Evolutionary conservation across 2,888 invertebrate species (phyloP), one percentile per base, ranked within the genome.

Genomic region (Drosophila limbata): DNA sequence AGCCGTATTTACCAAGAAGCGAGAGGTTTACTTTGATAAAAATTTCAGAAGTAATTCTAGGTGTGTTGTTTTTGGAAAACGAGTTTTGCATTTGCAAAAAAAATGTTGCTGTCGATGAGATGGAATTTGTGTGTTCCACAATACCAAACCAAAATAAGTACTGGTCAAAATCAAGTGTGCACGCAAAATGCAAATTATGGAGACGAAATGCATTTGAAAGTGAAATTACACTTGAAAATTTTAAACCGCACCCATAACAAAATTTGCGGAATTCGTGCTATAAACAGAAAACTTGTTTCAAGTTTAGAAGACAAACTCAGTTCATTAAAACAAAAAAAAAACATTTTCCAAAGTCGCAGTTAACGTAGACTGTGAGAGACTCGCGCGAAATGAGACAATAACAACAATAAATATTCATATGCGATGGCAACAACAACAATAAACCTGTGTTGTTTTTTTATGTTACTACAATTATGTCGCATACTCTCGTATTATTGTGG

Each of bases 401-500:
- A 69, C 63, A 76, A 63, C 63, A 78, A 62, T 45, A 31, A 55
- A 50, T 56, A 42, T 57, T 68, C 44, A 55, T 73, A 53, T 73
- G 64, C 48, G 45, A 55, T 48, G 63, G 64, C 63, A 79, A 67
- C 39, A 28, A 28, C 28, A 28, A 28, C 25, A 61, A 51, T 62
- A 64, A 57, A 52, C 21, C 28, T 53, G 33, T 50, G 40, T 61
- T 81, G 71, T 72, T 81, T 79, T 81, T 79, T 71, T 71, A 75
- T 75, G 75, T 74, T 68, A 68, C 55, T 60, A 81, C 60, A 67
- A 71, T 68, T 86, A 85, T 81, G 85, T 84, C 88, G 79, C 79
- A 87, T 67, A 68, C 63, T 64, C 19, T 64, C 19, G 17, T 51
- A 8, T 53, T 28, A 47, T 21, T 52, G 37, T 37, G 15, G 40